Evolutionary conservation across 2,113 vertebrate genomes (phyloP).

Genomic region (Toxotes jaculatrix): DNA sequence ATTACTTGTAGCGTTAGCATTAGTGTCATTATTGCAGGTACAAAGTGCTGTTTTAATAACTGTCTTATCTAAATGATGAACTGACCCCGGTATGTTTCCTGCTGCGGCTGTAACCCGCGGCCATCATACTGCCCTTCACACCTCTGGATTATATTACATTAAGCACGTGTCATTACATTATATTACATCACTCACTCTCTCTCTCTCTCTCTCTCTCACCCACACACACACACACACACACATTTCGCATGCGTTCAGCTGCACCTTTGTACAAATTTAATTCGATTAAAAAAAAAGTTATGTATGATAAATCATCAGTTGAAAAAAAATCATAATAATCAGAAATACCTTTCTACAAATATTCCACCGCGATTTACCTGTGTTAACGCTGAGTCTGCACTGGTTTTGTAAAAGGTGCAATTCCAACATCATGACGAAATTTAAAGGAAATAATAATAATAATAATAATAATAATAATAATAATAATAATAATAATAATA

Average conservation of each 20-base stretch:
- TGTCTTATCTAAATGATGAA: constrained; percentile 51
- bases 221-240: constrained; percentile 14
- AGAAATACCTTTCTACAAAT: too few species aligned
- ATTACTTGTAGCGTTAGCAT: constrained; percentile 1
- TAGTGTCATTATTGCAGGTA: constrained; percentile 1
- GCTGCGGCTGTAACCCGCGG: constrained; percentile 36
- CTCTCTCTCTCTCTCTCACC: background rate
- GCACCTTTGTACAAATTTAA: background rate
- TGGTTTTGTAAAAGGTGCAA: background rate
- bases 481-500: background rate
- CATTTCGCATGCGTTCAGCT: background rate
- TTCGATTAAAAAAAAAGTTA: background rate
- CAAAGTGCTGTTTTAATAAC: constrained; percentile 61
- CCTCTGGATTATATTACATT: constrained; percentile 58
- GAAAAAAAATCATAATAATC: background rate
- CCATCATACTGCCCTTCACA: constrained; percentile 41
- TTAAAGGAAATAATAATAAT: background rate
- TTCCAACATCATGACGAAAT: background rate
- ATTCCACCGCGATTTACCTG: too few species aligned
- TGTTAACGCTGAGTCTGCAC: background rate
- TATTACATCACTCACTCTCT: constrained; percentile 10
- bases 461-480: background rate
- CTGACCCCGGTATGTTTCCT: constrained; percentile 39
- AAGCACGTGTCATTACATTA: constrained; percentile 55
- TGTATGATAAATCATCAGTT: background rate